Evolutionary conservation across 64 coral and sea anemone genomes (phyloP).

Genomic region (Platygyra sinensis): DNA sequence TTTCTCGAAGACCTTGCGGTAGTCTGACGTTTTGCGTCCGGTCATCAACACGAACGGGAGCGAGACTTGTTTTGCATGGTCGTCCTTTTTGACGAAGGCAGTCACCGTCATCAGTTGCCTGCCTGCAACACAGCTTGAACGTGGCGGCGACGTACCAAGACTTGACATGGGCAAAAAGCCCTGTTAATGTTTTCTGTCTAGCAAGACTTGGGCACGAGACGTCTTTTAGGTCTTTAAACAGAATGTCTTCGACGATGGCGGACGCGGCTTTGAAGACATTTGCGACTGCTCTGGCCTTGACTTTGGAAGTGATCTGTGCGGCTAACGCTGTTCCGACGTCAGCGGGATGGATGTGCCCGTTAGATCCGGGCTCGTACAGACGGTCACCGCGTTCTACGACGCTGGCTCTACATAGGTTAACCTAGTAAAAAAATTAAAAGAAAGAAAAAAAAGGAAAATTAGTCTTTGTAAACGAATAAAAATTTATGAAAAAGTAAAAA

Average conservation of each 20-base stretch:
- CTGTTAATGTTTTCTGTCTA: no score
- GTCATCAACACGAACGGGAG: no score
- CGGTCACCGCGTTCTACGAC: not conserved
- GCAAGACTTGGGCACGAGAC: no score
- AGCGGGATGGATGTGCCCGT: not conserved
- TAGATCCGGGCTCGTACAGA: not conserved
- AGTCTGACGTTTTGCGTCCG: no score
- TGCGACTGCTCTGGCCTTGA: not conserved
- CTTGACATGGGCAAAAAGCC: no score
- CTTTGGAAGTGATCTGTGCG: not conserved
- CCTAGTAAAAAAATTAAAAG: not conserved
- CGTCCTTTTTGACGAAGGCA: no score
- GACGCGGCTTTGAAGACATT: conserved; percentile 4
- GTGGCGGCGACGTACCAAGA: no score
- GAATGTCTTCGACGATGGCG: conserved; percentile 30
- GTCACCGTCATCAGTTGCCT: no score
- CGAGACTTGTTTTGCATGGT: no score
- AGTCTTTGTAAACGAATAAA: not conserved
- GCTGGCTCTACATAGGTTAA: not conserved
- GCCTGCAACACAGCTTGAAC: no score
- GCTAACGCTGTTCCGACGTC: not conserved
- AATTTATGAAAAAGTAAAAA: not conserved
- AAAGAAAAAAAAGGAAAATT: not conserved
- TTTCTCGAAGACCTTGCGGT: no score
- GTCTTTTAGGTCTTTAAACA: not conserved